A percentile compares a stretch with the other conserved stretches of the same genome.
These are phyloP conservation scores for Suncus etruscus DNA, from an alignment of 2,113 vertebrate genomes.

Conservation along the genomic window DNA sequence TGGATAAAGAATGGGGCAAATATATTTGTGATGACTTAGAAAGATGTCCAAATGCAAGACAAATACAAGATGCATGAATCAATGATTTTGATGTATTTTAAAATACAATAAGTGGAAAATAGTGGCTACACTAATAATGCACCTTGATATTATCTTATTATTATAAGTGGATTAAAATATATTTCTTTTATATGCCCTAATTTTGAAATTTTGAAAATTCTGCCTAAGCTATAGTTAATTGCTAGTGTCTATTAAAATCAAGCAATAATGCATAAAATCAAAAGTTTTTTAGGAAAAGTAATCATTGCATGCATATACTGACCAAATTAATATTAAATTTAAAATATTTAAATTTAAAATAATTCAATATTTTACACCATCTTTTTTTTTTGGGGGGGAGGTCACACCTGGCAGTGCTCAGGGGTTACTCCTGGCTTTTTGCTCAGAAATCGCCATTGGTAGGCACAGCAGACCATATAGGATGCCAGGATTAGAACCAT, in stretches of 20 bases:
- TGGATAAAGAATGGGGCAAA: neutral
- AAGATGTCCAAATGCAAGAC: neutral
- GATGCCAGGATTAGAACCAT: too few species aligned
- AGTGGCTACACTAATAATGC: neutral
- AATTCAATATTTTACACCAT: conserved; percentile 6
- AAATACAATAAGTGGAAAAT: conserved; percentile 11
- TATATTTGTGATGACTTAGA: neutral
- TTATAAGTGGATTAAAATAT: conserved; percentile 31
- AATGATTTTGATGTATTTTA: conserved; percentile 12
- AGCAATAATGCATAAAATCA: neutral
- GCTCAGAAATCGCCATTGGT: too few species aligned
- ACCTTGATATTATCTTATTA: neutral
- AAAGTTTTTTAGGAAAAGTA: conserved; percentile 3
- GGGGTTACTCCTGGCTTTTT: too few species aligned
- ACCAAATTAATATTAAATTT: neutral
- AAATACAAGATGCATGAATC: neutral
- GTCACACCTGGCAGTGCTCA: too few species aligned
- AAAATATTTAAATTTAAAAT: neutral
- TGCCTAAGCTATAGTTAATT: conserved; percentile 17
- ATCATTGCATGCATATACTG: neutral
- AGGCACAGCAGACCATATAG: too few species aligned
- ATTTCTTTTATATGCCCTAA: conserved; percentile 21
- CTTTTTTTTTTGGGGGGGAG: neutral
- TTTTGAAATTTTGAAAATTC: conserved; percentile 37
- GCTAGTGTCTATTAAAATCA: conserved; percentile 48